Evolutionary conservation across 2,113 vertebrate species (phyloP).

Genomic region (Callipepla squamata): DNA sequence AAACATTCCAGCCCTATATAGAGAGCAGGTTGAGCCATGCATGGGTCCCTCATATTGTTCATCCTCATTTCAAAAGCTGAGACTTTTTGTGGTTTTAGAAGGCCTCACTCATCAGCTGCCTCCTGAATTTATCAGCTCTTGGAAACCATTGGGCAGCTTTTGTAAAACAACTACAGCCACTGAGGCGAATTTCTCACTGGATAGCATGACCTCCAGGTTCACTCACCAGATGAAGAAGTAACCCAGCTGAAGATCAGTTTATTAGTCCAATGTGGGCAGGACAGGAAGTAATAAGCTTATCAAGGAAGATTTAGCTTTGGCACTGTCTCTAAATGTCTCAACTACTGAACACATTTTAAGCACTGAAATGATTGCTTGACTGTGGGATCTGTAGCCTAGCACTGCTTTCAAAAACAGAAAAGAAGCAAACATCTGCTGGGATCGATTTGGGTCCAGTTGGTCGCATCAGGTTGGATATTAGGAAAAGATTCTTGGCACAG

Average conservation of each 20-base stretch:
- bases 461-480: background rate
- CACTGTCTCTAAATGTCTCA: background rate
- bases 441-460: background rate
- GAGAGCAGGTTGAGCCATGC: background rate
- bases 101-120: background rate
- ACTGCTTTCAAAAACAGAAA: background rate
- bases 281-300: background rate
- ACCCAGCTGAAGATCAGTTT: background rate
- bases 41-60: fast-evolving
- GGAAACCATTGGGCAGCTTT: background rate
- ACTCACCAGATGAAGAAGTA: background rate
- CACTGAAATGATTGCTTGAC: background rate
- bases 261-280: background rate
- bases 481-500: too few relatives aligned
- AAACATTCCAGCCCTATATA: background rate
- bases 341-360: background rate
- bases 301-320: background rate
- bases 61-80: background rate
- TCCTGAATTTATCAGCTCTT: background rate
- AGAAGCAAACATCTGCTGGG: background rate
- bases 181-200: background rate
- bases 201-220: background rate
- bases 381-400: background rate
- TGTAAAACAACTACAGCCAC: background rate
- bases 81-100: background rate